These are phyloP conservation scores for Spea hammondii DNA, from an alignment of 2,797 vertebrate genomes.

Conservation along the genomic window DNA sequence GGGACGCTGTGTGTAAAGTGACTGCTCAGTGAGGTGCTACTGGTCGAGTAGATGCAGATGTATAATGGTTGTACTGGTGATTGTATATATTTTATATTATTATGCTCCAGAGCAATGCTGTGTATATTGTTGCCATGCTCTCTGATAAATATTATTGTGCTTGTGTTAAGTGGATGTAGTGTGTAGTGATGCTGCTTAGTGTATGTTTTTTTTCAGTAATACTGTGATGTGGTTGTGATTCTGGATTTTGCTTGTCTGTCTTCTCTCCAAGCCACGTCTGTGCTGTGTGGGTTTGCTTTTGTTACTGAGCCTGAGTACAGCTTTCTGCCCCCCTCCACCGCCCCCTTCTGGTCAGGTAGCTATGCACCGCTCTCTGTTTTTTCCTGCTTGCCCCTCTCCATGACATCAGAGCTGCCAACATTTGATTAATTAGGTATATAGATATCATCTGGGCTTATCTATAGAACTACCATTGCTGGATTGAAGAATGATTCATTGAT, in stretches of 20 bases:
- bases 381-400: conserved; percentile 13
- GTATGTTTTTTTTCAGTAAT: conserved; percentile 14
- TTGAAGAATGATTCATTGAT: too few relatives aligned
- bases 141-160: not conserved
- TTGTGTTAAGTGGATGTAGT: not conserved
- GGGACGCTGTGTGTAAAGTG: not conserved
- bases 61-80: not conserved
- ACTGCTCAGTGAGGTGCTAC: not conserved
- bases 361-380: conserved; percentile 64
- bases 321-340: conserved; percentile 95
- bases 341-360: conserved; percentile 99
- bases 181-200: not conserved
- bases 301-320: conserved; percentile 94
- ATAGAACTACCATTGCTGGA: too few relatives aligned
- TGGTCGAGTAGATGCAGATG: not conserved
- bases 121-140: too few relatives aligned
- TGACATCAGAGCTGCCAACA: conserved; percentile 16
- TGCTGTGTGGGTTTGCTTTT: conserved; percentile 96
- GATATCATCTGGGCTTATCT: too few relatives aligned
- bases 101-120: too few relatives aligned
- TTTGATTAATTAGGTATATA: not conserved
- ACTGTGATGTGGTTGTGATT: conserved; percentile 38
- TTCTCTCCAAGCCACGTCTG: conserved; percentile 86
- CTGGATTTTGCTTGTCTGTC: conserved; percentile 78
- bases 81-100: too few relatives aligned